Base-by-base conservation (phyloP, 92 coral and sea anemone genomes). In the Plumapathes pennacea region DNA sequence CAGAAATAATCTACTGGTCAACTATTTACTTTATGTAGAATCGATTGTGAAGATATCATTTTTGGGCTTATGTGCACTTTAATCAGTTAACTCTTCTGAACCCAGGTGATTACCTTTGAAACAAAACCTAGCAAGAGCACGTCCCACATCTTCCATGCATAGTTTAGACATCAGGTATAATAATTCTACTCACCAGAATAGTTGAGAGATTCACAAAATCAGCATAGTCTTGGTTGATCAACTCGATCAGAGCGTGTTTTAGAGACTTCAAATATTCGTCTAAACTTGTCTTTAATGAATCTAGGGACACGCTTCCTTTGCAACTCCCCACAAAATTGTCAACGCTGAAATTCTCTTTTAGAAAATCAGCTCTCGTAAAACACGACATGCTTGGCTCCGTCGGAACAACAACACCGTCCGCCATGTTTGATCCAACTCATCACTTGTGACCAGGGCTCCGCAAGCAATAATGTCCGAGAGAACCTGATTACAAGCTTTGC, bases 121-220 rank as follows among this genome's bases (percentile, higher is more conserved):
- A n/a, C n/a, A n/a, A n/a, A n/a, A n/a, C n/a, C n/a, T n/a, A n/a
- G 32, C 25, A 19, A 17, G 27, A 15, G 7, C 10, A 17, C 32
- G 14, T 11, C 22, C 8, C 26, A 54, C 11, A 27, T 29, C 38
- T 11, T 29, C 22, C 46, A 14, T 15, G 25, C 9, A 4, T 15
- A 21, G 12, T 27, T 15, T 40, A 20, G 33, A 25, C 11, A 13
- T 10, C 3, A 23, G n/a, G n/a, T n/a, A n/a, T n/a, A n/a, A n/a
- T 25, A 24, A 14, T 4, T 31, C 29, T 4, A 38, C 97, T 60
- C 62, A 94, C 99, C 86, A 94, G 73, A 56, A 88, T 94, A 14
- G 99, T 88, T 10, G 99, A 94, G 34, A 94, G 63, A 48, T 94
- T 94, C 31, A 94, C 99, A 42, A 94, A 94, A 72, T 94, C 99